Evolutionary conservation across 2,797 vertebrate genomes (phyloP), one percentile per base, ranked within the genome.

Genomic region (Coluber constrictor): DNA sequence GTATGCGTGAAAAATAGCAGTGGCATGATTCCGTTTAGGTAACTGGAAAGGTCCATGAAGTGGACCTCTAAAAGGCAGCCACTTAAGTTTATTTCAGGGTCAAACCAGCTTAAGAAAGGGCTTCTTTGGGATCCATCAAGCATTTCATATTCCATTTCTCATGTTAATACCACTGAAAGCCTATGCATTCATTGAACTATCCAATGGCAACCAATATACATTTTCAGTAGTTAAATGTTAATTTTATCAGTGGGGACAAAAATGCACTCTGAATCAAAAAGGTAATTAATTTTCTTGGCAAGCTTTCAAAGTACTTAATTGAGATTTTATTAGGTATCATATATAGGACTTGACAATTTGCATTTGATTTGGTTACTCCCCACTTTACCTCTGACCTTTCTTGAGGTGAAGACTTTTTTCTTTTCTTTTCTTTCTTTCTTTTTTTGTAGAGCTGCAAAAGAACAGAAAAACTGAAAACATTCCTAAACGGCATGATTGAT

Each of bases 201-300:
- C 94, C 95, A 74, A 91, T 92, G 63, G 91, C 4, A 12, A 93
- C 91, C 94, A 91, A 18, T 94, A 43, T 88, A 93, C 91, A 86
- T 90, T 95, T 96, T 97, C 93, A 96, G 94, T 95, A 96, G 96
- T 97, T 96, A 97, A 98, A 97, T 92, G 92, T 92, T 96, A 95
- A 93, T 86, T 96, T 96, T 96, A 96, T 97, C 97, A 94, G 16
- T 70, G 88, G 95, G 94, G 97, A 97, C 93, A 95, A 93, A 96
- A 96, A 92, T 32, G 23, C 74, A 90, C 94, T 97, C 91, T 96
- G 97, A 97, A 96, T 97, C 96, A 96, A 96, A 93, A 95, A 90
- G 93, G 95, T 96, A 97, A 97, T 98, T 98, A 97, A 97, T 97
- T 97, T 97, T 96, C 96, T 93, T 97, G 97, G 96, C 96, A 96